Evolutionary conservation across 2,113 vertebrate species (phyloP).

Genomic region (Centropus unirufus): DNA sequence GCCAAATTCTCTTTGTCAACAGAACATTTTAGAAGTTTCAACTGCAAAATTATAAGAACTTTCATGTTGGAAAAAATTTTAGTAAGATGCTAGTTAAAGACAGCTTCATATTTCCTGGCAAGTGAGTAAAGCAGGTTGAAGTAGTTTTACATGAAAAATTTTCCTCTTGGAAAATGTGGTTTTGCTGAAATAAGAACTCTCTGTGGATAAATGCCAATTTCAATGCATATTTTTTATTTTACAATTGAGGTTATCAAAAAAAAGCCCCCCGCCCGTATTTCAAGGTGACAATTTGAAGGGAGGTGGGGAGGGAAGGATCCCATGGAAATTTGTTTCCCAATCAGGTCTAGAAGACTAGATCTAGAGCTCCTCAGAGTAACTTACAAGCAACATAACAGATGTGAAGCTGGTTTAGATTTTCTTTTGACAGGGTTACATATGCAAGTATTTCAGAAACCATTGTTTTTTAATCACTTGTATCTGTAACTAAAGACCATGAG

Average conservation of each 20-base stretch:
- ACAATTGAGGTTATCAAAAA: background rate
- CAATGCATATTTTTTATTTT: background rate
- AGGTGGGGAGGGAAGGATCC: too few relatives aligned
- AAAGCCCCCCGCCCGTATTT: background rate
- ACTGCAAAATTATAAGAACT: constrained; percentile 6
- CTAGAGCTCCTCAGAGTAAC: background rate
- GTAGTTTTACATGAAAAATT: constrained; percentile 14
- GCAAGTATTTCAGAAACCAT: background rate
- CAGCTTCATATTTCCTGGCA: constrained; percentile 47
- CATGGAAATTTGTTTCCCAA: background rate
- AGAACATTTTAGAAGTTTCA: constrained; percentile 23
- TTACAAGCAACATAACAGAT: background rate
- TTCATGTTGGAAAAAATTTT: constrained; percentile 33
- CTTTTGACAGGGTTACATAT: background rate
- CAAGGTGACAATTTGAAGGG: background rate
- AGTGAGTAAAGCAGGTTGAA: constrained; percentile 36
- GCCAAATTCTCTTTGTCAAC: constrained; percentile 7
- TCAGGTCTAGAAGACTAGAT: background rate
- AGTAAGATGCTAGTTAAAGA: background rate
- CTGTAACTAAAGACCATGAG: background rate
- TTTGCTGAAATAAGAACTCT: constrained; percentile 42
- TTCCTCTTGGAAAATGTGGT: constrained; percentile 49
- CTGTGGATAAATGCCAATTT: constrained; percentile 3
- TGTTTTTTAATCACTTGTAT: background rate
- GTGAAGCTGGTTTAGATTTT: background rate